Conservation (phyloP, 2,888 invertebrate species). For the Parascotia fuliginaria region DNA sequence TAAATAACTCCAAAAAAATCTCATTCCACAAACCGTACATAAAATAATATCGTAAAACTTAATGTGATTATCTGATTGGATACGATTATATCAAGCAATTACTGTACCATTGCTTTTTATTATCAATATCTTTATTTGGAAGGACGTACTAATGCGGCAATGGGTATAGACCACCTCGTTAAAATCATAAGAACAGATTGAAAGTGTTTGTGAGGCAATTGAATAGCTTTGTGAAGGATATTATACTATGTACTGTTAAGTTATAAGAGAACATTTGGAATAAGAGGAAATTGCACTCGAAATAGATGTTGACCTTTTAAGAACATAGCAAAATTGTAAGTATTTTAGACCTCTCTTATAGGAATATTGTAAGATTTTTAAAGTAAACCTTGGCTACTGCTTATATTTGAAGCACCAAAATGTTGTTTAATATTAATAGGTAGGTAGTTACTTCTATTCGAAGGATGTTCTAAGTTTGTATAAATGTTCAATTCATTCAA, state of each 20-base stretch:
- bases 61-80: conserved; percentile 43
- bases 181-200: conserved; percentile 41
- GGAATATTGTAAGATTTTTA: background rate
- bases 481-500: too few species aligned
- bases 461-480: too few species aligned
- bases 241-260: background rate
- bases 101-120: conserved; percentile 43
- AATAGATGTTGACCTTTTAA: background rate
- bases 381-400: too few species aligned
- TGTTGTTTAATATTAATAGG: too few species aligned
- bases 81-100: conserved; percentile 38
- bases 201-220: conserved; percentile 30
- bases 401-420: too few species aligned
- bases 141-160: conserved; percentile 36
- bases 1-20: conserved; percentile 23
- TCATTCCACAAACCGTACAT: conserved; percentile 35
- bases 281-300: too few species aligned
- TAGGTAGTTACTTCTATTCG: too few species aligned
- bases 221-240: conserved; percentile 7
- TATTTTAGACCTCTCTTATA: background rate
- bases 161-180: conserved; percentile 28
- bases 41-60: conserved; percentile 43
- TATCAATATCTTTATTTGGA: conserved; percentile 40
- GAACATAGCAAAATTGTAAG: background rate
- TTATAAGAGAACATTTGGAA: background rate